phyloP scores from a whole-genome alignment of 1,140 invertebrate species.

The Chionoecetes opilio region DNA sequence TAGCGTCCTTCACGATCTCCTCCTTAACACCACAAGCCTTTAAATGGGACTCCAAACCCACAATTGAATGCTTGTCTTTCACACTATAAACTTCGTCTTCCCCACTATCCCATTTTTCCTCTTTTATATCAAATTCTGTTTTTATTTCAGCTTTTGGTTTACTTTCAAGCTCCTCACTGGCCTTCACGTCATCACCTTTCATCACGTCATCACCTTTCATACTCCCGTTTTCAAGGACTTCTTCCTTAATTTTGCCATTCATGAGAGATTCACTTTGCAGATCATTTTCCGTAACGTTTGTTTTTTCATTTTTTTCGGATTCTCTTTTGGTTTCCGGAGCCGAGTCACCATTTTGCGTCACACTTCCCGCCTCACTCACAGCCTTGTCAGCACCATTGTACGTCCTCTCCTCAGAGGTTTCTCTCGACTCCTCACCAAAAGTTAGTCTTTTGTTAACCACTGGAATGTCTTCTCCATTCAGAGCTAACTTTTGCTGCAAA shows the following conservation, averaged over 20 bases:
- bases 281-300: conserved; percentile 45
- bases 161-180: background rate
- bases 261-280: conserved; percentile 75
- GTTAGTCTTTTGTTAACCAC: conserved; percentile 56
- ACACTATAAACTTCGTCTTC: background rate
- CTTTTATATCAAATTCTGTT: conserved; percentile 14
- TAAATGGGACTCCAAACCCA: background rate
- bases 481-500: conserved; percentile 64
- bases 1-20: background rate
- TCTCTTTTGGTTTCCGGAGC: background rate
- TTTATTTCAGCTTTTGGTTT: conserved; percentile 53
- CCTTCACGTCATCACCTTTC: background rate
- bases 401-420: conserved; percentile 47
- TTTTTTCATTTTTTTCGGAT: background rate
- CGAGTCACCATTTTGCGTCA: conserved; percentile 65
- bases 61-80: conserved; percentile 23
- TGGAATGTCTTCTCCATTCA: conserved; percentile 64
- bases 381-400: conserved; percentile 59
- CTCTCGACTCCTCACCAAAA: background rate
- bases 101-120: conserved; percentile 6
- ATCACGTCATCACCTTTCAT: background rate
- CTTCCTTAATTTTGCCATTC: conserved; percentile 68
- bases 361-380: conserved; percentile 41
- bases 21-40: background rate
- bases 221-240: background rate